A percentile compares a stretch with the other conserved stretches of the same genome.
Evolutionary conservation across 53 echinoderm and acorn worm genomes (phyloP).

Genomic region (Hippasteria phrygiana): DNA sequence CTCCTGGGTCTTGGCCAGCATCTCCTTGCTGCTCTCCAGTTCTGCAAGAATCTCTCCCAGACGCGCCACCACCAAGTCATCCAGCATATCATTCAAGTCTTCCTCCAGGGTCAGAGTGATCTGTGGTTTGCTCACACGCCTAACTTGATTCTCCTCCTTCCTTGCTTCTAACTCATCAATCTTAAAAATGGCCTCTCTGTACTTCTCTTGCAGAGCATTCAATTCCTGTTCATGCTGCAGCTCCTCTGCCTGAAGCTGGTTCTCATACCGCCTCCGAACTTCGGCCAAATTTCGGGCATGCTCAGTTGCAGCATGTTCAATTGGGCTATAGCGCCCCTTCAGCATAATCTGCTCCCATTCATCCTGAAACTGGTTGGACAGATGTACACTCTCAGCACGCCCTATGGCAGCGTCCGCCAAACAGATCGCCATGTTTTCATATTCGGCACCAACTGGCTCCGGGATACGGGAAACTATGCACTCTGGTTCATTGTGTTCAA

Average conservation of each 20-base stretch:
- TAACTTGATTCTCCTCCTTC: slow-evolving; percentile 1
- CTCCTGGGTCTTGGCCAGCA: slow-evolving; percentile 32
- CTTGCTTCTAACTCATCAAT: slow-evolving; percentile 51
- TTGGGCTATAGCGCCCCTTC: slow-evolving; percentile 53
- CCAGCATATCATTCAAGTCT: slow-evolving; percentile 59
- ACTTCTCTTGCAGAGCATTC: slow-evolving; percentile 57
- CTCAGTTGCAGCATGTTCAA: slow-evolving; percentile 76
- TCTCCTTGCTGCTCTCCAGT: slow-evolving; percentile 41
- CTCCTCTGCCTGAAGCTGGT: slow-evolving; percentile 70
- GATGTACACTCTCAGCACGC: slow-evolving; percentile 59
- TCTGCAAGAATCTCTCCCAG: slow-evolving; percentile 45
- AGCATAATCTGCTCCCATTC: slow-evolving; percentile 68
- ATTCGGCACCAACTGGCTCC: slow-evolving; percentile 42
- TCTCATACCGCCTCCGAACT: slow-evolving; percentile 76
- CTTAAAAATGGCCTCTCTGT: slow-evolving; percentile 30
- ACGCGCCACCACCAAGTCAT: slow-evolving; percentile 56
- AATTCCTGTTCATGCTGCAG: slow-evolving; percentile 74
- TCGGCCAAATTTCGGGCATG: slow-evolving; percentile 78
- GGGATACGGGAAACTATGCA: slow-evolving; percentile 24
- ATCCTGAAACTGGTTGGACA: slow-evolving; percentile 47
- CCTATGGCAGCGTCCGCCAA: slow-evolving; percentile 57
- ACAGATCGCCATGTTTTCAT: slow-evolving; percentile 45
- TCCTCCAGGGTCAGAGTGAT: slow-evolving; percentile 58
- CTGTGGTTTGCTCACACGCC: slow-evolving; percentile 44
- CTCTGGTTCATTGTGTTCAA: background rate